Evolutionary conservation across 2,888 invertebrate species (phyloP).

Genomic region (Ecdyonurus torrentis): DNA sequence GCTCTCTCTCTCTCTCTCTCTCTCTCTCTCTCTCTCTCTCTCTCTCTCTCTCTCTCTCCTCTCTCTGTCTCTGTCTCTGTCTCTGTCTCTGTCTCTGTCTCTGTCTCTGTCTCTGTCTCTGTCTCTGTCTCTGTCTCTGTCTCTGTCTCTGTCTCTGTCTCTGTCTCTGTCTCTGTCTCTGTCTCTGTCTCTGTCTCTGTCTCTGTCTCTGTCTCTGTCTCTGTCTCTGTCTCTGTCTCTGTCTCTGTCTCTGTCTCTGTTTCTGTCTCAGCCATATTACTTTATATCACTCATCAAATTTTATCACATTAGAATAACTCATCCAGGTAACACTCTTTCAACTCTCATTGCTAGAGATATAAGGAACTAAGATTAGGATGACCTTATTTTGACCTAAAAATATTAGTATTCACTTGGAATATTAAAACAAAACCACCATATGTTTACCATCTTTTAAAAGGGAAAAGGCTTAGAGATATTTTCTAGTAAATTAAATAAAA

Average conservation of each 20-base stretch:
- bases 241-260: background rate
- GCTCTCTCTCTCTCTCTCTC: background rate
- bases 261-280: too few relatives aligned
- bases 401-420: too few relatives aligned
- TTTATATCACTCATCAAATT: background rate
- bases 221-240: background rate
- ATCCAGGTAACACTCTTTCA: too few relatives aligned
- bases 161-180: background rate
- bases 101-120: background rate
- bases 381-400: too few relatives aligned
- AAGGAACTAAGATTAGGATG: too few relatives aligned
- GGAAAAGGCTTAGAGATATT: too few relatives aligned
- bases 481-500: too few relatives aligned
- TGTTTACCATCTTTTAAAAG: too few relatives aligned
- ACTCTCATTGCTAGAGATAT: too few relatives aligned
- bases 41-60: background rate
- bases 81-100: background rate
- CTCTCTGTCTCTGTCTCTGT: background rate
- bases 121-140: background rate
- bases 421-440: too few relatives aligned
- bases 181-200: background rate
- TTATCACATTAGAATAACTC: too few relatives aligned
- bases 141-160: background rate
- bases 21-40: background rate
- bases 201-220: background rate